Base-by-base conservation (phyloP, 2,113 vertebrate species). In the Charadrius vociferus region DNA sequence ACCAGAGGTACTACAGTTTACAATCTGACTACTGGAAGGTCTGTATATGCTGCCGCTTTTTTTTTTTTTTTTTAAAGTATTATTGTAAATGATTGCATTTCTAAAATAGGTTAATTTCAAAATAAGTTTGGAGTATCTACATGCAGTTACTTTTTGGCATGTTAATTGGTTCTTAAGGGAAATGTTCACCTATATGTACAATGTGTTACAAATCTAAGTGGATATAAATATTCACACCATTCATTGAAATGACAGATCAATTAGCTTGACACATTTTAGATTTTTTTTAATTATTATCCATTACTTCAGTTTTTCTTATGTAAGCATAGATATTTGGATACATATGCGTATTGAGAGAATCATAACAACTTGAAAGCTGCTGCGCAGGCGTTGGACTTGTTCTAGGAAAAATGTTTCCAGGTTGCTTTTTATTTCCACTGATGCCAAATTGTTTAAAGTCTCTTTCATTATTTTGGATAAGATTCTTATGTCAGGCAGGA, bases 1-100 rank as follows among this genome's bases (percentile, higher is more conserved):
- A 99, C 99, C 99, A 99, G 99, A 99, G 99, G 99, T 99, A 99
- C 99, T 99, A 99, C 99, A 99, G 99, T 99, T 99, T 99, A 99
- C 99, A 99, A 97, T 98, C 99, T 97, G 99, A 99, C 98, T 99
- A 99, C 99, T 99, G 99, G 99, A 99, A 99, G 99, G 99, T 99
- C 97, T 98, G 99, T 98, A 91, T 71, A 95, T 49, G 47, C 86
- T 96, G 73, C 3, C 19, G 7, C 12, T 50, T 50, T 50, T 50
- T 17, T 79, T 52, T 39, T 12, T n/a, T 18, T 29, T 41, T 23
- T 67, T 41, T 39, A 67, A n/a, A 4, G 2, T 32, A 17, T 20
- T 36, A 2, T 49, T 65, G 29, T 89, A 74, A 72, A 79, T 84
- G 11, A 55, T 74, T 30, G 3, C 1, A 26, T 87, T 94, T 95